Evolutionary conservation across 2,888 invertebrate species (phyloP).

Genomic region (Cryptophagus acutangulus): DNA sequence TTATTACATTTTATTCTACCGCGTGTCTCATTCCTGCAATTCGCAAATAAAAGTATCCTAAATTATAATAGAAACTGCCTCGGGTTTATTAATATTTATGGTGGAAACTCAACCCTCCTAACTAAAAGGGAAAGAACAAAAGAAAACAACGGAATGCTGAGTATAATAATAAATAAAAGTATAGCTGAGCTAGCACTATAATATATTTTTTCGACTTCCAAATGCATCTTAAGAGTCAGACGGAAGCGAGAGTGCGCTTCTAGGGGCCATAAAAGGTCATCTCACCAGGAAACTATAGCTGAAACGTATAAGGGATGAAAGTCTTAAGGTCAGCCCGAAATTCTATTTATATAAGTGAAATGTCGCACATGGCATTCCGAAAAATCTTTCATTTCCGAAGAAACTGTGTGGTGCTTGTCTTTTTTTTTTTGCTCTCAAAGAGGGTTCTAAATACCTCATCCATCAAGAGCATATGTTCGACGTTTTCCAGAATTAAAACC

Average conservation of each 20-base stretch:
- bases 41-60: no score
- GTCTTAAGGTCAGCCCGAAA: constrained; percentile 23
- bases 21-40: no score
- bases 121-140: constrained; percentile 22
- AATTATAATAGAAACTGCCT: no score
- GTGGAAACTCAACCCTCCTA: constrained; percentile 22
- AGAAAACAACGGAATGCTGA: constrained; percentile 18
- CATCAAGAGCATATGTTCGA: no score
- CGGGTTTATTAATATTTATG: constrained; percentile 35
- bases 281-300: constrained; percentile 28
- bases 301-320: constrained; percentile 25
- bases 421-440: no score
- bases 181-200: constrained; percentile 24
- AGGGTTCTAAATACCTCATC: no score
- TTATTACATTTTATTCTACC: no score
- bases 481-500: no score
- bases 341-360: constrained; percentile 31
- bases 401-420: no score
- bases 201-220: constrained; percentile 30
- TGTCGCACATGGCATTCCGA: constrained; percentile 25
- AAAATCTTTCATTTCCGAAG: constrained; percentile 14
- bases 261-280: constrained; percentile 33
- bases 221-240: constrained; percentile 31
- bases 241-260: constrained; percentile 30
- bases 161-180: constrained; percentile 23